Conservation (phyloP, 64 coral and sea anemone genomes). For the Montipora foliosa region DNA sequence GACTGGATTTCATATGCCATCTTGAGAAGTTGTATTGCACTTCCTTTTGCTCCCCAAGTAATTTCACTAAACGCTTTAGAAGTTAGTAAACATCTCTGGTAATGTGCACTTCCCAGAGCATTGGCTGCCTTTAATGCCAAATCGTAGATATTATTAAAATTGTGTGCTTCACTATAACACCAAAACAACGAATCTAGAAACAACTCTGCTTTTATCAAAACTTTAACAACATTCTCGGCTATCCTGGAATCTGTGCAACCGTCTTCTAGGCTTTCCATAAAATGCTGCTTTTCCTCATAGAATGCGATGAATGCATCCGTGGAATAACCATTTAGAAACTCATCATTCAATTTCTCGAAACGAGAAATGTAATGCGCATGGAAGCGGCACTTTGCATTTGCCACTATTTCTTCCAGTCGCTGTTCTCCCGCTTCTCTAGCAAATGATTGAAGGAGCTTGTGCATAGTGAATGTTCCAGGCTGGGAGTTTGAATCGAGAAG, state of each 20-base stretch:
- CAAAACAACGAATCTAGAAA: neutral
- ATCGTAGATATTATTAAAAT: neutral
- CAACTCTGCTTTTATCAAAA: too few relatives aligned
- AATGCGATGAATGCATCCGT: conserved; percentile 20
- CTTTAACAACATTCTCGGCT: neutral
- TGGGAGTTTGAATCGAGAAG: too few relatives aligned
- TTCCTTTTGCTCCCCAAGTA: too few relatives aligned
- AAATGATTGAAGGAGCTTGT: too few relatives aligned
- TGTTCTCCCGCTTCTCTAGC: too few relatives aligned
- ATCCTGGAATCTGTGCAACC: neutral
- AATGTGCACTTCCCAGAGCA: neutral
- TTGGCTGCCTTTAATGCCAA: neutral
- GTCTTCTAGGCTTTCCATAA: neutral
- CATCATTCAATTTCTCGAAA: neutral
- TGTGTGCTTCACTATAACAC: neutral
- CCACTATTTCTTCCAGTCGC: too few relatives aligned
- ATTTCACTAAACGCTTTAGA: neutral
- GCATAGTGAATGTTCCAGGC: too few relatives aligned
- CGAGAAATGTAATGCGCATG: too few relatives aligned
- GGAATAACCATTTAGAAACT: conserved; percentile 1
- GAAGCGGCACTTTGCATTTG: too few relatives aligned
- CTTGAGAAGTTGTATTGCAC: too few relatives aligned
- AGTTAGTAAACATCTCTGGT: neutral
- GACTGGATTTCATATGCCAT: too few relatives aligned
- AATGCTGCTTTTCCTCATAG: conserved; percentile 1